Conservation (phyloP, 92 coral and sea anemone genomes). For the Epizoanthus stellaris region DNA sequence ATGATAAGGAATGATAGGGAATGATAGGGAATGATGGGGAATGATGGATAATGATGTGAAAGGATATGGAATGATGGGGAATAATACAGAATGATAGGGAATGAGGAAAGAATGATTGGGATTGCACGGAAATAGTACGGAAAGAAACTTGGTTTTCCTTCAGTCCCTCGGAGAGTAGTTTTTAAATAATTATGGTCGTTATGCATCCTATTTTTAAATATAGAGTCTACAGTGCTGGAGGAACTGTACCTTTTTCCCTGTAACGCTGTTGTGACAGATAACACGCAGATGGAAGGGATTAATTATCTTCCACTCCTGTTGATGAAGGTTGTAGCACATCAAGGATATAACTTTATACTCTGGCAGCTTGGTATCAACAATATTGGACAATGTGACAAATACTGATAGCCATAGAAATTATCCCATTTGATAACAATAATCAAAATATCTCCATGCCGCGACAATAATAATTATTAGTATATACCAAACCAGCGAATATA, state of each 20-base stretch:
- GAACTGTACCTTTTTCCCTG: constrained; percentile 85
- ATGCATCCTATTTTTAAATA: background rate
- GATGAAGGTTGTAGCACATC: background rate
- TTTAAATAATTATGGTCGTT: background rate
- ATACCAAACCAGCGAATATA: no score
- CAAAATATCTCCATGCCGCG: background rate
- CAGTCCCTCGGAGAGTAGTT: no score
- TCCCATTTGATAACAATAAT: background rate
- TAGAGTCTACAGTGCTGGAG: no score
- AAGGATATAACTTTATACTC: background rate
- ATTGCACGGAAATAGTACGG: no score
- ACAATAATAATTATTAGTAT: no score
- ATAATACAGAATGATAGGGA: no score
- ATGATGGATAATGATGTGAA: no score
- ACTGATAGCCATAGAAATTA: background rate
- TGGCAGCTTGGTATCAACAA: background rate
- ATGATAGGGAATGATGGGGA: no score
- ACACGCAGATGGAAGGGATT: constrained; percentile 95
- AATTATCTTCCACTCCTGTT: constrained; percentile 94
- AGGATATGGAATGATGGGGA: no score
- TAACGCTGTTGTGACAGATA: constrained; percentile 75
- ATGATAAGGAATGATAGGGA: no score
- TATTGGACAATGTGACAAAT: background rate
- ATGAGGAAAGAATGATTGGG: no score
- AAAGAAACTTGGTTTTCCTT: no score